A percentile compares a stretch with the other conserved stretches of the same genome.
phyloP scores from a whole-genome alignment of 2,888 invertebrate species.

The Julus scandinavius region DNA sequence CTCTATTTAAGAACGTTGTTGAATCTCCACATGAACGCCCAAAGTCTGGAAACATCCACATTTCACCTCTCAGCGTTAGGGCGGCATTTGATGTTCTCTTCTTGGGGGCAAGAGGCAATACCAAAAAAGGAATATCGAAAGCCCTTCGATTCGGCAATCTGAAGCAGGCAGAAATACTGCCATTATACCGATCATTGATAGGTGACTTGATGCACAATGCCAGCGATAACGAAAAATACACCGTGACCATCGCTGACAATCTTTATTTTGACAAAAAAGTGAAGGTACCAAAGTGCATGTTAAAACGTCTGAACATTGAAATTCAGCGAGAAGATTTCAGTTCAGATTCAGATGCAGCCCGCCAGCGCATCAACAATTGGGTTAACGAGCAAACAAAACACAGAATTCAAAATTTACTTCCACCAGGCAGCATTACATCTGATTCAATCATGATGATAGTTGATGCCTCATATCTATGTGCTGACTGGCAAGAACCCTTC shows the following conservation, averaged over 20 bases:
- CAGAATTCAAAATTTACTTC: conserved; percentile 82
- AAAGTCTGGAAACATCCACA: background rate
- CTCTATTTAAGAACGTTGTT: background rate
- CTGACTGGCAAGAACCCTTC: conserved; percentile 77
- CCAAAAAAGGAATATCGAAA: background rate
- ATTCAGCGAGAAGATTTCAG: background rate
- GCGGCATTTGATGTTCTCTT: background rate
- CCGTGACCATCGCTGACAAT: conserved; percentile 77
- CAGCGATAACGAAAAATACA: conserved; percentile 65
- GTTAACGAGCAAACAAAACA: conserved; percentile 82
- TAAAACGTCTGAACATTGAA: background rate
- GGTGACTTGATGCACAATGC: background rate
- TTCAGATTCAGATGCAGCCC: conserved; percentile 63
- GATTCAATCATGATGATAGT: conserved; percentile 65
- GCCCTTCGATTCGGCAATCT: background rate
- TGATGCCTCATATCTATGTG: conserved; percentile 69
- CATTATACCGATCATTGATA: background rate
- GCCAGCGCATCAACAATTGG: conserved; percentile 80
- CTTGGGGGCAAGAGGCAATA: background rate
- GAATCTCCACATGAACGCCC: background rate
- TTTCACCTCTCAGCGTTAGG: background rate
- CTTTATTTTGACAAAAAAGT: conserved; percentile 73
- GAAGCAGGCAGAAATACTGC: background rate
- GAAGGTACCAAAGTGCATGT: conserved; percentile 55
- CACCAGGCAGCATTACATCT: conserved; percentile 66